Percentiles rank a stretch among this genome's conserved stretches.
These are phyloP conservation scores for Lepus townsendii DNA, from an alignment of 2,797 vertebrate species.

Conservation along the genomic window DNA sequence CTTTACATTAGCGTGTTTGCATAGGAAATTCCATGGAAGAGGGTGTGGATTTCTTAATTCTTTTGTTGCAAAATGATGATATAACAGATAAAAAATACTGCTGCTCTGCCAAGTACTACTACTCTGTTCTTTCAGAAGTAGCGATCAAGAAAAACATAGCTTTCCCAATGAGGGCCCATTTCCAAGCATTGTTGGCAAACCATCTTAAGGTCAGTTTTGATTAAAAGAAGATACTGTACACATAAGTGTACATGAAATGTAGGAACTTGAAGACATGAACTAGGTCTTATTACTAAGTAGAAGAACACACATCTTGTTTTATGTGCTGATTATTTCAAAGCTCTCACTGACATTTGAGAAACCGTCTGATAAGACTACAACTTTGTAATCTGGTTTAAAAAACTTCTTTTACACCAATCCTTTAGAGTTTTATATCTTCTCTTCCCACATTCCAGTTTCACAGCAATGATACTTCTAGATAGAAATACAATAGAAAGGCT, in stretches of 20 bases:
- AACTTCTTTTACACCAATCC: background rate
- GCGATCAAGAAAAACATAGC: constrained; percentile 51
- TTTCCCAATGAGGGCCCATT: constrained; percentile 57
- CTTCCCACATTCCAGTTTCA: background rate
- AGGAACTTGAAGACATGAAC: background rate
- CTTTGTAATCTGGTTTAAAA: constrained; percentile 22
- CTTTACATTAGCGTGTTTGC: constrained; percentile 31
- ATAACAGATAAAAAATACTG: constrained; percentile 60
- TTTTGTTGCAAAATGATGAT: constrained; percentile 49
- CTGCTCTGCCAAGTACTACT: constrained; percentile 14
- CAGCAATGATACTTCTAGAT: background rate
- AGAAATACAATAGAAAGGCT: constrained; percentile 41
- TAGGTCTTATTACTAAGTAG: constrained; percentile 24
- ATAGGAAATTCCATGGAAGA: constrained; percentile 14
- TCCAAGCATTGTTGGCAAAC: constrained; percentile 25
- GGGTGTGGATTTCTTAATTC: constrained; percentile 12
- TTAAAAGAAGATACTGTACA: constrained; percentile 31
- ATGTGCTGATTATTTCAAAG: constrained; percentile 34
- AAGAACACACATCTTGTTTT: constrained; percentile 24
- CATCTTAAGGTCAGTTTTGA: constrained; percentile 40
- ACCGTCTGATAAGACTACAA: background rate
- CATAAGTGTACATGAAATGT: constrained; percentile 38
- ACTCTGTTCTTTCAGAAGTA: constrained; percentile 13
- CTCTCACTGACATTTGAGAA: background rate
- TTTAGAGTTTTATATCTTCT: constrained; percentile 33